Evolutionary conservation across 2,888 invertebrate genomes (phyloP), one percentile per base, ranked within the genome.

Genomic region (Hirtodrosophila alboralis): DNA sequence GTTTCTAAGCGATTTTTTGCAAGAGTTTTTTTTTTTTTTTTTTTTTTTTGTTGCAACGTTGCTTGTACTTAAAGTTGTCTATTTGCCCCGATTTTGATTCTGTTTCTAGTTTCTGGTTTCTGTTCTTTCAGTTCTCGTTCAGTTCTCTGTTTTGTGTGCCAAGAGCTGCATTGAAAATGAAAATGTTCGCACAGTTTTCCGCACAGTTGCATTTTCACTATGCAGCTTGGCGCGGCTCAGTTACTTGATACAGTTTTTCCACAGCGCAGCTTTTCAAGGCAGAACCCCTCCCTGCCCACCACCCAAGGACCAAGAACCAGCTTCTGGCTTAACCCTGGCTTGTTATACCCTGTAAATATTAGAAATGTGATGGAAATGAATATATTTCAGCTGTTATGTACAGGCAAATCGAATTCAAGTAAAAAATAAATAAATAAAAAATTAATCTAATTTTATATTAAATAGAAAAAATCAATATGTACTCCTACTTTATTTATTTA

Each of bases 131-230:
- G 73, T 65, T 5, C 5, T 33, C 40, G 18, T 21, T 12, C 30
- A 30, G 37, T 28, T 34, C 34, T 21, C 62, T 65, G 73, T 66
- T 23, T 71, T 72, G 57, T 64, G 37, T 64, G 76, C 64, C 84
- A 79, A 81, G 80, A 85, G 84, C 61, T 84, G 81, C 86, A 84
- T 81, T 84, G 84, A 84, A 86, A 81, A 81, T 85, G 80, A 81
- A 81, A 86, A 83, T 83, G 84, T 86, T 83, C 81, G 81, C 81
- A 86, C 86, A 86, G 86, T 83, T 83, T 83, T 83, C 86, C 84
- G 86, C 81, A 83, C 86, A 86, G 86, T 83, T 83, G 81, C 81
- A 75, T 84, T 81, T 81, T 77, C 69, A 86, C 81, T 86, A 84
- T 81, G 81, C 84, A 76, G 66, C 84, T 67, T 71, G 76, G 81